Conservation (phyloP, 1,140 invertebrate species). For the Leucophenga varia region DNA sequence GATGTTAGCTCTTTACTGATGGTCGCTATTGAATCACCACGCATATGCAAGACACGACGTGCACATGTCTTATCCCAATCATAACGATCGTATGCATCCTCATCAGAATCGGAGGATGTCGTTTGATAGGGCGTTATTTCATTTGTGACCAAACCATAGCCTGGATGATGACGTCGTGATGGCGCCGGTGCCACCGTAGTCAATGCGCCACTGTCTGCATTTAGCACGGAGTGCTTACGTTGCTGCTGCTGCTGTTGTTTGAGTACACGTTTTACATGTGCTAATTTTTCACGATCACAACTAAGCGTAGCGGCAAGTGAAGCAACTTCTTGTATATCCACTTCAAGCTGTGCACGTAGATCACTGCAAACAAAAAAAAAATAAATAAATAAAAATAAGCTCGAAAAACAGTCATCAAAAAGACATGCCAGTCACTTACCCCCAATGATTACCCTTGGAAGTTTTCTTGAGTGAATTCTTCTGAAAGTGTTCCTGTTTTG, state of each 20-base stretch:
- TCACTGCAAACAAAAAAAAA: slow-evolving; percentile 66
- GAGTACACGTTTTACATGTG: slow-evolving; percentile 41
- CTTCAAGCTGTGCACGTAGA: slow-evolving; percentile 86
- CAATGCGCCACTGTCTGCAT: slow-evolving; percentile 55
- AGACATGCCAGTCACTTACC: slow-evolving; percentile 65
- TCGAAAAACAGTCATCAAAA: neutral
- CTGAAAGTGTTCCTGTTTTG: slow-evolving; percentile 63
- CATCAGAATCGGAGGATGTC: slow-evolving; percentile 48
- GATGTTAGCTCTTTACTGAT: slow-evolving; percentile 72
- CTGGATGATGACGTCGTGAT: slow-evolving; percentile 16
- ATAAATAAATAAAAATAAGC: slow-evolving; percentile 15
- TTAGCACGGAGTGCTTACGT: slow-evolving; percentile 56
- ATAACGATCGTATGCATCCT: slow-evolving; percentile 56
- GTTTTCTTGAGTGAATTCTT: slow-evolving; percentile 85
- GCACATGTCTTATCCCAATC: slow-evolving; percentile 36
- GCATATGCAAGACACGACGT: slow-evolving; percentile 34
- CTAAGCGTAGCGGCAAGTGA: slow-evolving; percentile 44
- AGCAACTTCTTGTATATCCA: slow-evolving; percentile 60
- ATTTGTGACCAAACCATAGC: slow-evolving; percentile 16
- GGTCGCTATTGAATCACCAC: slow-evolving; percentile 60
- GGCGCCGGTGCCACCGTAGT: slow-evolving; percentile 57
- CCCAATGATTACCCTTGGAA: slow-evolving; percentile 85
- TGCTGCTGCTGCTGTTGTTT: slow-evolving; percentile 29
- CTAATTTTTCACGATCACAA: slow-evolving; percentile 49
- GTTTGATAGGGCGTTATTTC: slow-evolving; percentile 37